These are phyloP conservation scores for Oxycera nigricornis DNA, from an alignment of 2,888 invertebrate species.

Conservation along the genomic window DNA sequence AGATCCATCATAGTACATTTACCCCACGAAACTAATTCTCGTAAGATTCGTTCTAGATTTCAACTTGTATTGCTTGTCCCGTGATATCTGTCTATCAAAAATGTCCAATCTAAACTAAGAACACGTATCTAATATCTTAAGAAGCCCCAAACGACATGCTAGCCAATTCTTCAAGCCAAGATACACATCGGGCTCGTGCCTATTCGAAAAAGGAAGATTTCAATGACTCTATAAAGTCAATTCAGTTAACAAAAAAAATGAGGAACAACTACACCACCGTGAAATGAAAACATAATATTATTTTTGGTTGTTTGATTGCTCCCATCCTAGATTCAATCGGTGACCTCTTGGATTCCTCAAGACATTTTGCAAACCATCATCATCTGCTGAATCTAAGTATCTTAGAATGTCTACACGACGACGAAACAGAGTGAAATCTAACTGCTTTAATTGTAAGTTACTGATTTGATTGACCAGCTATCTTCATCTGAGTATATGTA, in stretches of 20 bases:
- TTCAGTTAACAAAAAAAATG: background rate
- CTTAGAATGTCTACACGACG: too few species aligned
- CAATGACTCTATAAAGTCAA: background rate
- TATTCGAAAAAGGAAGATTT: background rate
- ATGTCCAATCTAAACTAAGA: too few species aligned
- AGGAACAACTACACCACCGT: too few species aligned
- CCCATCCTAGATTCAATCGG: background rate
- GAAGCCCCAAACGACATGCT: background rate
- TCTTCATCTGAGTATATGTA: background rate
- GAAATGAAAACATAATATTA: too few species aligned
- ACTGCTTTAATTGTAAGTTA: constrained; percentile 31
- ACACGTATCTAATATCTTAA: background rate
- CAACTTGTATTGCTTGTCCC: too few species aligned
- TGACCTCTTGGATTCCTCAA: too few species aligned
- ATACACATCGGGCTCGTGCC: background rate
- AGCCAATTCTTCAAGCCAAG: background rate
- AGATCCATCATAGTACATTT: too few species aligned
- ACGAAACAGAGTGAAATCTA: background rate
- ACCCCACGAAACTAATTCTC: too few species aligned
- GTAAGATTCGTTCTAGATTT: too few species aligned
- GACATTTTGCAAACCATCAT: too few species aligned
- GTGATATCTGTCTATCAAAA: too few species aligned
- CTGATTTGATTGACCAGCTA: background rate
- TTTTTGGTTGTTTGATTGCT: background rate
- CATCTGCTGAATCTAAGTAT: too few species aligned